Evolutionary conservation across 2,113 vertebrate species (phyloP), one percentile per base, ranked within the genome.

Genomic region (Zapus hudsonius): DNA sequence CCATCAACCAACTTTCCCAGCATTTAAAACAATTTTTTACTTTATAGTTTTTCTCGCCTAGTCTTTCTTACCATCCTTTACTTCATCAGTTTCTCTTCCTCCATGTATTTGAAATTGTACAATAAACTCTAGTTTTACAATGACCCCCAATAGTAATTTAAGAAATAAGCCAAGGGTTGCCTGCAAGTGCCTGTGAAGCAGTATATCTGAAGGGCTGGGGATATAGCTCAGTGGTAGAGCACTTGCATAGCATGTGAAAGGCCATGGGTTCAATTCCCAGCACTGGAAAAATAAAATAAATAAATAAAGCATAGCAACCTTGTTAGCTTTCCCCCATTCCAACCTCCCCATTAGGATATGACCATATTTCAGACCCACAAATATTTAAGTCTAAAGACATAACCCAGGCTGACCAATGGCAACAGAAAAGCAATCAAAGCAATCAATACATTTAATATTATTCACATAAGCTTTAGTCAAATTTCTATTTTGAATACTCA

Each of bases 1-100:
- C 36, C 31, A 90, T 4, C 66, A 90, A 83, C 59, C 72, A 47
- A 88, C 94, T 91, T 94, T 95, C 85, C 47, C 59, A 64, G 40
- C 61, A 76, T 74, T 94, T 74, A 72, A 72, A 94, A 73, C 70
- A 67, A 11, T 72, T 42, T 73, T n/a, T 84, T 36, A 81, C 66
- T 83, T 89, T 69, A 52, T 38, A 79, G 42, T 36, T 92, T 93
- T 83, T 52, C 38, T 87, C 31, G 52, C 2, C 6, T 84, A 33
- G 10, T 88, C 23, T 52, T 52, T 86, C 25, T 87, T 80, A 55
- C 15, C 74, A 38, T 36, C 16, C 17, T 52, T 96, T 25, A 42
- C 25, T 69, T 95, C 69, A 91, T 52, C 55, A 36, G 38, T 73
- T 84, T 90, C 29, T 16, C 25, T 33, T 94, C 72, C 31, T 81